Percentiles rank a stretch among this genome's conserved stretches.
Evolutionary conservation across 92 coral and sea anemone genomes (phyloP).

Genomic region (Parazoanthus swiftii): DNA sequence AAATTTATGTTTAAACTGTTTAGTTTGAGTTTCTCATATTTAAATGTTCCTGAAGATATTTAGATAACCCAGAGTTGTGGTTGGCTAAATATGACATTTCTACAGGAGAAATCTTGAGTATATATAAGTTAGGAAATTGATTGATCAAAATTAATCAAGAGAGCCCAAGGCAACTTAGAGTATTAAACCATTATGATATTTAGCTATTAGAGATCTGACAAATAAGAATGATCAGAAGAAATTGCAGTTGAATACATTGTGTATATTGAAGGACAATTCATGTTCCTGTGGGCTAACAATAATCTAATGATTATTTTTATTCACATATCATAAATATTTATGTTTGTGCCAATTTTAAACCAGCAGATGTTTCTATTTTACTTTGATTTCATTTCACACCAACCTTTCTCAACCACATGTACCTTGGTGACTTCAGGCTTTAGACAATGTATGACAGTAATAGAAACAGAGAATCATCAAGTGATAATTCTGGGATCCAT

Average conservation of each 20-base stretch:
- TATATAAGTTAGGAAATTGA: neutral
- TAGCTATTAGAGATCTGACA: neutral
- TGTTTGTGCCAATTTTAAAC: neutral
- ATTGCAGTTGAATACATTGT: conserved; percentile 8
- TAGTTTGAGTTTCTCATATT: neutral
- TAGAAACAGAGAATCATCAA: neutral
- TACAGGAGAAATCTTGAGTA: neutral
- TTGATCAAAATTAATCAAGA: conserved; percentile 1
- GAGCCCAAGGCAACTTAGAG: neutral
- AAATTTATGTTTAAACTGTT: neutral
- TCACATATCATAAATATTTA: neutral
- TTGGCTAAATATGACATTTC: neutral
- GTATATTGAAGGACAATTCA: neutral
- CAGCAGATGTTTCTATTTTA: neutral
- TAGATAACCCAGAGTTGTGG: neutral
- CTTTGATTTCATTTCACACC: neutral
- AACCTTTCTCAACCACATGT: neutral
- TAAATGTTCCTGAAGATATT: neutral
- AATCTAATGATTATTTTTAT: neutral
- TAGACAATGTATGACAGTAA: neutral
- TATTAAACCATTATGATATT: neutral
- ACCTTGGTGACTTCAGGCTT: neutral
- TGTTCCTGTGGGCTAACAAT: conserved; percentile 5
- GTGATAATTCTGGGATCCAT: neutral
- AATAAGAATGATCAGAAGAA: neutral